Evolutionary conservation across 1,140 invertebrate genomes (phyloP).

Genomic region (Agrilus planipennis): DNA sequence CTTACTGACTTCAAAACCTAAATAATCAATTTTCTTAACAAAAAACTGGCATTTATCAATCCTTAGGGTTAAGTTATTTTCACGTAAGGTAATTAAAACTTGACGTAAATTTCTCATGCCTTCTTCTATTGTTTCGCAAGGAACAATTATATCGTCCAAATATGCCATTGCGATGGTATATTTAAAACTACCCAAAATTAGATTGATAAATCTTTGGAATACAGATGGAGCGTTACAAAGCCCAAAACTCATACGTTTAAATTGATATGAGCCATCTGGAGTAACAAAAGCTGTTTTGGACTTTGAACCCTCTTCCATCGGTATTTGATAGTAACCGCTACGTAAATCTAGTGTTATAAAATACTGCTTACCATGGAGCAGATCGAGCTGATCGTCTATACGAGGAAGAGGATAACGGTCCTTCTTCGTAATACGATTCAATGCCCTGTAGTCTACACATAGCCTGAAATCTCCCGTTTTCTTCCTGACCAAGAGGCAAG

Average conservation of each 20-base stretch:
- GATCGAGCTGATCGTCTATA: neutral
- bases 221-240: constrained; percentile 6
- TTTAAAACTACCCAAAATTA: constrained; percentile 7
- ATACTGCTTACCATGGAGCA: too few relatives aligned
- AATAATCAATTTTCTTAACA: neutral
- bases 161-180: constrained; percentile 19
- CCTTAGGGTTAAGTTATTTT: neutral
- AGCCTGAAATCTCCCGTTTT: neutral
- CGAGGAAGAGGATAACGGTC: neutral
- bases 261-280: constrained; percentile 33
- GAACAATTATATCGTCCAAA: constrained; percentile 24
- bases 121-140: constrained; percentile 21
- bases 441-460: neutral
- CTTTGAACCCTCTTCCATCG: constrained; percentile 1
- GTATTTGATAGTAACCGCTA: constrained; percentile 10
- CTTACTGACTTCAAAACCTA: constrained; percentile 6
- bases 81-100: neutral
- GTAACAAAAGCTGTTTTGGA: too few relatives aligned
- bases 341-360: constrained; percentile 12
- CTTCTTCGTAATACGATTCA: neutral
- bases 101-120: constrained; percentile 8
- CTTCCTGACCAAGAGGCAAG: neutral
- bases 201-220: constrained; percentile 8
- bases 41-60: neutral
- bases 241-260: constrained; percentile 32